Evolutionary conservation across 2,113 vertebrate genomes (phyloP), one percentile per base, ranked within the genome.

Genomic region (Eulemur macaco): DNA sequence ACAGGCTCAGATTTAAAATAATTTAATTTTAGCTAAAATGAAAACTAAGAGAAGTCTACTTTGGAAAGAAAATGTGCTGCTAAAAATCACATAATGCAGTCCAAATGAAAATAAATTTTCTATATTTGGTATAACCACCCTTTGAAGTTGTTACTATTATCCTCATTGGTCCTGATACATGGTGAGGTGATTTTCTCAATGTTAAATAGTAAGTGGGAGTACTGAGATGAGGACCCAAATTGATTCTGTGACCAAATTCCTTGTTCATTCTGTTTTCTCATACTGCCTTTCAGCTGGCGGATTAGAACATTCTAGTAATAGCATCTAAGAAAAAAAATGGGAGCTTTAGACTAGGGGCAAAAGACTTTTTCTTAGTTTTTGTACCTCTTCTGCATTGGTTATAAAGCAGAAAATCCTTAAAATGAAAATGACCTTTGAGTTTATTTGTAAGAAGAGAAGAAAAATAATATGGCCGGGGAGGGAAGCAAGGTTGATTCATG

Each of bases 31-130:
- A 71, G 34, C 9, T 21, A n/a, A 69, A 78, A 86, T 89, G 63
- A 96, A 97, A 95, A 82, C 63, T 82, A 80, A 96, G 66, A 80
- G 15, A 88, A 68, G 10, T 88, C 60, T 81, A 69, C 47, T 95
- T 94, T 81, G 58, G 29, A 87, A 74, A 86, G 27, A 39, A 89
- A 87, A 86, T 74, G 76, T 1, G 39, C 11, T 68, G 25, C 69
- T 95, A 85, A 91, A 81, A 94, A 71, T 56, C 47, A 73, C 27
- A 86, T 52, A 81, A 0, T 69, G 7, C 42, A 64, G 9, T 86
- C 60, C 64, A 87, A 78, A 78, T 92, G 89, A 77, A 96, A 86
- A 89, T 63, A 54, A 82, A 66, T 64, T 78, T 76, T 31, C 56
- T 74, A 0, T 83, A 74, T 74, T 52, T 80, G 29, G 27, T 63